Base-by-base conservation (phyloP, 2,888 invertebrate genomes). In the Cheilosia vernalis region DNA sequence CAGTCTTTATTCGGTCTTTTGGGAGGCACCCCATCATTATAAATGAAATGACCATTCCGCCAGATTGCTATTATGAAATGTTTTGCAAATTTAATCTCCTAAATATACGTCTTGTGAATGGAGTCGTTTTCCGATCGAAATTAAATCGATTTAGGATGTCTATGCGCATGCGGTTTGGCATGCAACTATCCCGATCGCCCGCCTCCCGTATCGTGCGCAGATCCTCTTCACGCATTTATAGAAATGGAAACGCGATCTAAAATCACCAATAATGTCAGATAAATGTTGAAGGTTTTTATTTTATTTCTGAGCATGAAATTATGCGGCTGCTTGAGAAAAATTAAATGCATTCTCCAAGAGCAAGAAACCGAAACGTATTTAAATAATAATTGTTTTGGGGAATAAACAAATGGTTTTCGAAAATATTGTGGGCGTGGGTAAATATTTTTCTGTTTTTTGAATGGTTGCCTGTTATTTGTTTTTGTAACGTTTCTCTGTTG, bases 41-140 rank as follows among this genome's bases (percentile, higher is more conserved):
- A 79, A 83, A 70, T 66, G 79, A 33, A 84, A 84, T 84, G 84
- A 84, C 84, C 84, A 84, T 70, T 79, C 47, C 47, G 21, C 63
- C 78, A 17, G 74, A 66, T 84, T 84, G 60, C 79, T 80, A 84
- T 84, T 84, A 84, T 70, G 64, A 76, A 53, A 84, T 79, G 58
- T 84, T 84, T 84, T 74, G 63, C 30, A 63, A 77, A 70, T 61
- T 66, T 70, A 76, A 74, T 79, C 66, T 19, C 63, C 17, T 74
- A 84, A 79, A 47, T 84, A 79, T 78, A 84, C 70, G 64, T 53
- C 55, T 70, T 49, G 58, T 76, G 78, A 84, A 74, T 79, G 83
- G 83, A 79, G 47, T 79, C 78, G 78, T 64, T 69, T 78, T 63
- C 40, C 69, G 74, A 67, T 74, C 74, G 69, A 76, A 80, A 76